Evolutionary conservation across 2,797 vertebrate species (phyloP), one percentile per base, ranked within the genome.

Genomic region (Mormyrus hasselquistii): DNA sequence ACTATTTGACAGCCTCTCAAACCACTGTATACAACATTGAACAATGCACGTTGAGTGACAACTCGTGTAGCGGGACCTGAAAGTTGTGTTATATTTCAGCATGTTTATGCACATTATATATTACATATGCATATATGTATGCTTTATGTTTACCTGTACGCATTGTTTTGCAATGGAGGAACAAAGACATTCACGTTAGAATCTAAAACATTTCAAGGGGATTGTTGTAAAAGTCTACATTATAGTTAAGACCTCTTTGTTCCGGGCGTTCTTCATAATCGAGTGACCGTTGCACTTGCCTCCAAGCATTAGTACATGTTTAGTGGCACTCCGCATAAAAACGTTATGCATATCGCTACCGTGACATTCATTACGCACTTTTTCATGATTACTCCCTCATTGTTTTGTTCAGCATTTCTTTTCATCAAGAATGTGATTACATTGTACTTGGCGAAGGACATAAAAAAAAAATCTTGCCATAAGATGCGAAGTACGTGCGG

Each of bases 371-470:
- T 59, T 83, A 83, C 76, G 76, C 76, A 83, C 76, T 83, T 83
- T 83, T 83, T 73, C 65, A 91, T 88, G 90, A 91, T 91, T 91
- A 91, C 89, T 90, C 88, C 88, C 89, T 90, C 90, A 90, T 93
- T 91, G 90, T 91, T 90, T 91, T 90, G 86, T 91, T 91, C 90
- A 90, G 90, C 88, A 88, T 90, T 90, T 90, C 83, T 90, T 94
- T 92, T 93, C 92, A 93, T 93, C 93, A 92, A 91, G 94, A 92
- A 94, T 94, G 92, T 95, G 95, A 95, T 95, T 95, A 93, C 93
- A 93, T 91, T 94, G 93, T 94, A 94, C 92, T 94, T 94, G 93
- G 90, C 93, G 94, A 95, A 95, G 95, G 95, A 94, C 93, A 93
- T 91, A 25, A 83, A 87, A 92, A 92, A 93, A 91, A 91, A 93